These are phyloP conservation scores for Mycteria americana DNA, from an alignment of 2,797 vertebrate species.

Conservation along the genomic window DNA sequence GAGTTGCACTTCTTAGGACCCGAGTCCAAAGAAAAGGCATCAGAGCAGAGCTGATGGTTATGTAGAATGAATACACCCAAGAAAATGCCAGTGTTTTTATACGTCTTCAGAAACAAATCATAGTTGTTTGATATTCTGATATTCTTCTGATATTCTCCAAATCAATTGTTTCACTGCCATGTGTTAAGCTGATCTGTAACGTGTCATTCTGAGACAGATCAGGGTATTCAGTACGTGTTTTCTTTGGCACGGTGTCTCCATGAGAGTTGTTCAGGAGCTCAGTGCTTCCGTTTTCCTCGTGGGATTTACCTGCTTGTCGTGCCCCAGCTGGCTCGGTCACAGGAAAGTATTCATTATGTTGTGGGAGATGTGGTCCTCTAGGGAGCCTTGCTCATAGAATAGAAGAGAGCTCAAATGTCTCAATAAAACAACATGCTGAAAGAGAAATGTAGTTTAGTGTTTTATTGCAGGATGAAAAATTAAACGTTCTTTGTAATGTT, in stretches of 20 bases:
- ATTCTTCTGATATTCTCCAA: background rate
- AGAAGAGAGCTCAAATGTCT: background rate
- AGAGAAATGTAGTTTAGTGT: background rate
- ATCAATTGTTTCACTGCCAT: background rate
- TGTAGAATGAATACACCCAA: background rate
- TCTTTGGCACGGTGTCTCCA: background rate
- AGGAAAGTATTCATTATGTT: background rate
- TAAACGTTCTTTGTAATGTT: background rate
- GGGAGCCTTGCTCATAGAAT: background rate
- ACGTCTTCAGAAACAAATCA: background rate
- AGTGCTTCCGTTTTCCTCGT: fast-evolving
- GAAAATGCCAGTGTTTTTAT: background rate
- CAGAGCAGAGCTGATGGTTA: background rate
- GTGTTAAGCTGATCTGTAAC: background rate
- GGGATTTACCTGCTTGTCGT: background rate
- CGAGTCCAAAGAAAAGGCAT: background rate
- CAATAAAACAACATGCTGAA: background rate
- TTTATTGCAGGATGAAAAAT: background rate
- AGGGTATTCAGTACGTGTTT: background rate
- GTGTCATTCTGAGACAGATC: background rate
- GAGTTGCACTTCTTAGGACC: background rate
- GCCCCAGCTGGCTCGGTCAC: background rate
- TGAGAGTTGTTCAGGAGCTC: background rate
- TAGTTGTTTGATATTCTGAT: background rate
- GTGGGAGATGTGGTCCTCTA: background rate